phyloP scores from a whole-genome alignment of 2,797 vertebrate species.

The Pteronotus mesoamericanus region DNA sequence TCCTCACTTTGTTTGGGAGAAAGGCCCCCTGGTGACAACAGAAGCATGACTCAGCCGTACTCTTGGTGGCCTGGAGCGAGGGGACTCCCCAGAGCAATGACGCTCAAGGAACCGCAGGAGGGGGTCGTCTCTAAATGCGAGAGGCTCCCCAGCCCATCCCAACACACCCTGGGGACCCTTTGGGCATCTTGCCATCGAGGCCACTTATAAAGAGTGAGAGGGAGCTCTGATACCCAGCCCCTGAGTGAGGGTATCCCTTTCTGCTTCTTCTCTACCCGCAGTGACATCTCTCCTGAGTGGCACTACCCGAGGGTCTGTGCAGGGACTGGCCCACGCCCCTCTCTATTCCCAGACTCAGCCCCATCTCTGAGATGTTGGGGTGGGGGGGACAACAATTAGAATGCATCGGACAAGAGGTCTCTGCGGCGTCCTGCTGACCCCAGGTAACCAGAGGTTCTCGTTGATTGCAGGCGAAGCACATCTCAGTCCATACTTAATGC shows the following conservation, averaged over 20 bases:
- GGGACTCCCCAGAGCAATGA: not conserved
- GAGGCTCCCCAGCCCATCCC: not conserved
- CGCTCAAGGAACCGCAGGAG: not conserved
- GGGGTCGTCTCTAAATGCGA: not conserved
- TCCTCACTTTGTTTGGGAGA: not conserved
- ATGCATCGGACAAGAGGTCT: not conserved
- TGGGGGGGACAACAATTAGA: accelerated
- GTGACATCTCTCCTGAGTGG: not conserved
- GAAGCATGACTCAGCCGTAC: not conserved
- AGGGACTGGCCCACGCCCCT: not conserved
- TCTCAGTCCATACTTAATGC: not conserved
- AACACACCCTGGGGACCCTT: not conserved
- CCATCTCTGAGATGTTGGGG: accelerated
- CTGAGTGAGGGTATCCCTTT: not conserved
- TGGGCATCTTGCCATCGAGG: not conserved
- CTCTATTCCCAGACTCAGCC: not conserved
- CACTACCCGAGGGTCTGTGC: not conserved
- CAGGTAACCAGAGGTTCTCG: not conserved
- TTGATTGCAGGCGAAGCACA: not conserved
- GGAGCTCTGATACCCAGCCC: not conserved
- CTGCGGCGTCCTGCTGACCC: not conserved
- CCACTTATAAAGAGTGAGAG: not conserved
- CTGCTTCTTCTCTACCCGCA: not conserved
- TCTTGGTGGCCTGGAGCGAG: not conserved
- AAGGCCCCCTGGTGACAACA: not conserved